These are phyloP conservation scores for Silurus aristotelis DNA, from an alignment of 2,797 vertebrate genomes.

Conservation along the genomic window DNA sequence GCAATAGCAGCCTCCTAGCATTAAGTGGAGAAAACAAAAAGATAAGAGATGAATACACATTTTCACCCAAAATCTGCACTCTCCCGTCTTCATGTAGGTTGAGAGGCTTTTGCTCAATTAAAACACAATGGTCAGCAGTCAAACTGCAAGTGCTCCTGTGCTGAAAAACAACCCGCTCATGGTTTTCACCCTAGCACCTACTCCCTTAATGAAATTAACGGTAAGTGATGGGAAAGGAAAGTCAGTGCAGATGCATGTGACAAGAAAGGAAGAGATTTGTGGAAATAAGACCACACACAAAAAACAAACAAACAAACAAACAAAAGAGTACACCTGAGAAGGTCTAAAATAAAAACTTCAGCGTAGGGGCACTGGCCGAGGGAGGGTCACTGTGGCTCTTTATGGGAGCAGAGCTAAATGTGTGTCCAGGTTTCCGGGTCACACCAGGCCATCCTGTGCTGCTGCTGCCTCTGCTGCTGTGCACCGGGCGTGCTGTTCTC, in stretches of 20 bases:
- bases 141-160: conserved; percentile 36
- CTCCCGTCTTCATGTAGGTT: conserved; percentile 15
- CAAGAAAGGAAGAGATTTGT: conserved; percentile 65
- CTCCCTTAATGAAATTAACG: conserved; percentile 43
- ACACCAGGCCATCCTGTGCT: conserved; percentile 44
- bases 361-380: conserved; percentile 38
- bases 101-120: conserved; percentile 32
- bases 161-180: conserved; percentile 20
- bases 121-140: conserved; percentile 38
- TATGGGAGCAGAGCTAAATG: conserved; percentile 60
- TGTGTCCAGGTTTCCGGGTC: conserved; percentile 54
- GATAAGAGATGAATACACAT: conserved; percentile 12
- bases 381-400: conserved; percentile 45
- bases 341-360: conserved; percentile 45
- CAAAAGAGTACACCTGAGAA: conserved; percentile 60
- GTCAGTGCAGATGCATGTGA: conserved; percentile 40
- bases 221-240: conserved; percentile 59
- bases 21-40: not conserved
- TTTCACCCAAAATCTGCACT: conserved; percentile 31
- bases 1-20: conserved; percentile 49
- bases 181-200: conserved; percentile 43
- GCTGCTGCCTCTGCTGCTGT: conserved; percentile 46
- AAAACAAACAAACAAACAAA: conserved; percentile 50
- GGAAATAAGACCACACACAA: conserved; percentile 71
- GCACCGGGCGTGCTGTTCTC: conserved; percentile 59